Percentiles rank a stretch among this genome's conserved stretches.
Conservation (phyloP, 2,888 invertebrate genomes). For the Formica aserva region DNA sequence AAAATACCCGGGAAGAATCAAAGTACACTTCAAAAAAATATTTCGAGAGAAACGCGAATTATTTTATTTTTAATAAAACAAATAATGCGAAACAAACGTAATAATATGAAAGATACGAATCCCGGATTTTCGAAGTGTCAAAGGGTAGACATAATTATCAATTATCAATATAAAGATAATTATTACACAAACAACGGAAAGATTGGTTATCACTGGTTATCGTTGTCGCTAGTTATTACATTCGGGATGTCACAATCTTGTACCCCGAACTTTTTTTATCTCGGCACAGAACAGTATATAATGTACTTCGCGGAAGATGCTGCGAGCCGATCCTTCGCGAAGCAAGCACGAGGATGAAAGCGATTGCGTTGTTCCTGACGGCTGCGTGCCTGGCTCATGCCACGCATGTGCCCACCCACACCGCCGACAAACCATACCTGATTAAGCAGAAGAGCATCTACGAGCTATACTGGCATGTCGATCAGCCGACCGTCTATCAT, state of each 20-base stretch:
- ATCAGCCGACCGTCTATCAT: slow-evolving; percentile 81
- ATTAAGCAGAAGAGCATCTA: slow-evolving; percentile 86
- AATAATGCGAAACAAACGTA: background rate
- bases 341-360: slow-evolving; percentile 60
- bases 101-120: background rate
- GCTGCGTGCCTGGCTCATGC: slow-evolving; percentile 57
- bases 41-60: background rate
- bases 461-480: slow-evolving; percentile 86
- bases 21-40: background rate
- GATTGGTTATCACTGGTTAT: slow-evolving; percentile 16
- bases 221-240: slow-evolving; percentile 32
- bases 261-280: slow-evolving; percentile 16
- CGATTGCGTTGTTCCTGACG: slow-evolving; percentile 51
- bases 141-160: slow-evolving; percentile 53
- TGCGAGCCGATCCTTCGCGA: background rate
- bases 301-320: background rate
- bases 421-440: slow-evolving; percentile 83
- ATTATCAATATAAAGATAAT: slow-evolving; percentile 9
- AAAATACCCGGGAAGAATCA: background rate
- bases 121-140: slow-evolving; percentile 58
- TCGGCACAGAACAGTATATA: slow-evolving; percentile 57
- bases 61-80: slow-evolving; percentile 7
- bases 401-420: slow-evolving; percentile 16
- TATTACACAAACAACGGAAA: slow-evolving; percentile 33
- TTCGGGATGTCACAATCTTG: background rate